These are phyloP conservation scores for Lysandra bellargus DNA, from an alignment of 2,888 invertebrate species.

Conservation along the genomic window DNA sequence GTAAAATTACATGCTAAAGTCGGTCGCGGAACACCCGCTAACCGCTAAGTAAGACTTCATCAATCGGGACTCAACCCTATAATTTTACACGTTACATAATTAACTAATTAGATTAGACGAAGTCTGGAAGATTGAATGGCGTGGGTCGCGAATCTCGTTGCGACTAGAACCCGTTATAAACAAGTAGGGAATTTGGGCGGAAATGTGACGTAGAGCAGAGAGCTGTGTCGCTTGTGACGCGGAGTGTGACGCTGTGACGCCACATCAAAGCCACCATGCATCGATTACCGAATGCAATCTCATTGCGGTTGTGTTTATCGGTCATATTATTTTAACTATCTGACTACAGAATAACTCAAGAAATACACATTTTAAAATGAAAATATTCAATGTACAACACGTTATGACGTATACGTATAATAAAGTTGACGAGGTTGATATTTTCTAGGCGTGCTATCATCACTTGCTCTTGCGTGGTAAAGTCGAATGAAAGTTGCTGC, in stretches of 20 bases:
- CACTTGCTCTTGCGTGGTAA: no score
- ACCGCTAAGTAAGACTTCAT: background rate
- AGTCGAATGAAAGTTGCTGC: background rate
- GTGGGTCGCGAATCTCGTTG: background rate
- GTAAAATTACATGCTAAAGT: background rate
- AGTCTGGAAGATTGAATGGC: background rate
- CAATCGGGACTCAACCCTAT: background rate
- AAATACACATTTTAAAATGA: no score
- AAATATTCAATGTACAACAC: no score
- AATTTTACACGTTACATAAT: background rate
- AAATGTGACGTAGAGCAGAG: background rate
- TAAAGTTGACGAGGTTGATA: background rate
- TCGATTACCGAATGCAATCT: background rate
- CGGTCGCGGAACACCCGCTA: background rate
- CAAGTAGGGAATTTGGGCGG: slow-evolving; percentile 18
- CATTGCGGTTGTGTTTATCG: background rate
- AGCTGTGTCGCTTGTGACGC: background rate
- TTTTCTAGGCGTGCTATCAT: background rate
- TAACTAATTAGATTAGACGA: background rate
- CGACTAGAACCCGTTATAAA: background rate
- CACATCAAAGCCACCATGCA: slow-evolving; percentile 46
- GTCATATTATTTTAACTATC: background rate
- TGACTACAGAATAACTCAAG: background rate
- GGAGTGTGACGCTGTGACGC: slow-evolving; percentile 36
- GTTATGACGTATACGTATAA: background rate